Evolutionary conservation across 37 sponge, comb jelly and placozoan genomes (phyloP).

Genomic region (Beroe forskalii): DNA sequence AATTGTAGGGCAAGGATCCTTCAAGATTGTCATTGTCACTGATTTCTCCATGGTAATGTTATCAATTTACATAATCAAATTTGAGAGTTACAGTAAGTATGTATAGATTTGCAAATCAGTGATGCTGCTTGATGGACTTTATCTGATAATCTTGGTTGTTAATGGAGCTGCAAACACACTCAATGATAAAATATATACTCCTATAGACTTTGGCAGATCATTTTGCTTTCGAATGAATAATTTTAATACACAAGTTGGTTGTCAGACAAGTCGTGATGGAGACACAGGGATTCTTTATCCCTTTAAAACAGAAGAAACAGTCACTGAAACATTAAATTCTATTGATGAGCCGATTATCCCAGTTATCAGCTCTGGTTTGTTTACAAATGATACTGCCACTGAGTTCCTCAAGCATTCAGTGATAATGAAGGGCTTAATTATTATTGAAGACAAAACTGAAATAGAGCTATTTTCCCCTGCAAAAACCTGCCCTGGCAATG

Average conservation of each 20-base stretch:
- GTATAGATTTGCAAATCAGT: too few species aligned
- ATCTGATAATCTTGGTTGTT: neutral
- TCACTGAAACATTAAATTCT: neutral
- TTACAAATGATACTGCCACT: neutral
- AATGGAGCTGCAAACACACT: constrained; percentile 1
- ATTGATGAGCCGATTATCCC: constrained; percentile 11
- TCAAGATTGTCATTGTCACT: too few species aligned
- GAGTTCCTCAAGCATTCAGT: neutral
- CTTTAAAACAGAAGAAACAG: neutral
- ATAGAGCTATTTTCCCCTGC: neutral
- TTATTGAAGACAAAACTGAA: constrained; percentile 15
- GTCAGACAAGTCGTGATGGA: constrained; percentile 60
- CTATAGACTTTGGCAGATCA: constrained; percentile 11
- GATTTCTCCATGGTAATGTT: too few species aligned
- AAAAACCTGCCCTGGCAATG: constrained; percentile 63
- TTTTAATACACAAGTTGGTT: constrained; percentile 26
- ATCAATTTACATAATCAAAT: too few species aligned
- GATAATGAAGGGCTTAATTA: neutral
- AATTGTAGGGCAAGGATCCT: too few species aligned
- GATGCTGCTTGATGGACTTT: too few species aligned
- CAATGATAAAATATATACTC: constrained; percentile 26
- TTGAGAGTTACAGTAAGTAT: too few species aligned
- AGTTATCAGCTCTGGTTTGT: neutral
- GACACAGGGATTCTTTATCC: constrained; percentile 21
- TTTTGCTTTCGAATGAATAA: constrained; percentile 53